Evolutionary conservation across 2,888 invertebrate species (phyloP).

Genomic region (Geophilus truncorum): DNA sequence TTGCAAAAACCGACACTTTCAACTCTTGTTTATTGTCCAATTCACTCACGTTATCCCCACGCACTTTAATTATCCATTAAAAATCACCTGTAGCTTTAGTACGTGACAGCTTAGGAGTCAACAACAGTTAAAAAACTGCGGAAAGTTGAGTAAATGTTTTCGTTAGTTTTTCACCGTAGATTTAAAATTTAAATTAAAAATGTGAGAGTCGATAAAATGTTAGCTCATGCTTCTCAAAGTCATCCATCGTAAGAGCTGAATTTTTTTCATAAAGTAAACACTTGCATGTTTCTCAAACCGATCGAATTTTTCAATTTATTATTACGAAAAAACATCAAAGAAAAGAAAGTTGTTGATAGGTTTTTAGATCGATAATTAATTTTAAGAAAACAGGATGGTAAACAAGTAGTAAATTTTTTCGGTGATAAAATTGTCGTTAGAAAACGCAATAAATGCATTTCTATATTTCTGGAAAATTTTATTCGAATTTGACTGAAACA

Average conservation of each 20-base stretch:
- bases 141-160: neutral
- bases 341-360: no score
- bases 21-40: neutral
- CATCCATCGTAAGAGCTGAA: neutral
- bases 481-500: no score
- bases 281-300: neutral
- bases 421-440: no score
- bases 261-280: neutral
- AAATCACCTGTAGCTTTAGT: neutral
- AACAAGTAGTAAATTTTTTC: no score
- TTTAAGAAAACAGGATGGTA: no score
- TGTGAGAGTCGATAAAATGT: neutral
- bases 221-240: neutral
- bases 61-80: neutral
- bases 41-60: neutral
- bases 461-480: no score
- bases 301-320: conserved; percentile 12
- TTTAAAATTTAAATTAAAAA: neutral
- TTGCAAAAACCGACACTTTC: no score
- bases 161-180: neutral
- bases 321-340: neutral
- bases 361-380: neutral
- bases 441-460: no score
- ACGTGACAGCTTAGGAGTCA: no score
- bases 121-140: neutral